Conservation (phyloP, 1,140 invertebrate genomes). For the Cephus cinctus region DNA sequence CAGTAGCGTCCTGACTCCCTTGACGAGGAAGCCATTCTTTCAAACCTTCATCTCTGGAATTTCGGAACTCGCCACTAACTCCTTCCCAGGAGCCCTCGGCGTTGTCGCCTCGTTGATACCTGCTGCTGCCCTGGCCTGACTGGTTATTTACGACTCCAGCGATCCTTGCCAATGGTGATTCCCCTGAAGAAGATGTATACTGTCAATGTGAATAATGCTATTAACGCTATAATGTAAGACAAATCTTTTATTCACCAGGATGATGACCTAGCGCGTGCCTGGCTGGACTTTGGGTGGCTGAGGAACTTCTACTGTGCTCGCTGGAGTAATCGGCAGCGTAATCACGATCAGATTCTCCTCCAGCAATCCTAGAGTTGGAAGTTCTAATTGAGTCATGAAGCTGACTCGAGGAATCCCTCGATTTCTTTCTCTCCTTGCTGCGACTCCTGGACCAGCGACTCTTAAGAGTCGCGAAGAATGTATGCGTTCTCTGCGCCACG, state of each 20-base stretch:
- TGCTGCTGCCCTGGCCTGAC: no score
- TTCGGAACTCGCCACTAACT: no score
- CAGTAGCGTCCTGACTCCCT: slow-evolving; percentile 34
- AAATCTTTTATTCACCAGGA: slow-evolving; percentile 55
- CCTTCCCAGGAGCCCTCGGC: no score
- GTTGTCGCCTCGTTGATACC: no score
- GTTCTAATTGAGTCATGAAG: no score
- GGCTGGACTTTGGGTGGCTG: slow-evolving; percentile 67
- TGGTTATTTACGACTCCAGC: no score
- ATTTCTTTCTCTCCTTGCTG: slow-evolving; percentile 60
- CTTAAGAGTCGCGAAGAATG: slow-evolving; percentile 69
- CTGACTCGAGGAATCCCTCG: slow-evolving; percentile 52
- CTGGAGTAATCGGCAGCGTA: slow-evolving; percentile 74
- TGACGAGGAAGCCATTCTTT: no score
- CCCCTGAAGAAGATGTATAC: no score
- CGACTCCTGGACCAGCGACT: slow-evolving; percentile 64
- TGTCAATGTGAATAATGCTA: no score
- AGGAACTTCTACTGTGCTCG: slow-evolving; percentile 65
- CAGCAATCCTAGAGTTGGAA: slow-evolving; percentile 35
- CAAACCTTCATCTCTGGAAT: no score
- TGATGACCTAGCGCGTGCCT: slow-evolving; percentile 56
- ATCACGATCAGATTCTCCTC: slow-evolving; percentile 62
- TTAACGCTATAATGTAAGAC: no score
- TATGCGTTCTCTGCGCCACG: slow-evolving; percentile 69
- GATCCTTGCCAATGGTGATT: no score